These are phyloP conservation scores for Bursaphelenchus okinawaensis DNA, from an alignment of 2,888 invertebrate species.

Conservation along the genomic window DNA sequence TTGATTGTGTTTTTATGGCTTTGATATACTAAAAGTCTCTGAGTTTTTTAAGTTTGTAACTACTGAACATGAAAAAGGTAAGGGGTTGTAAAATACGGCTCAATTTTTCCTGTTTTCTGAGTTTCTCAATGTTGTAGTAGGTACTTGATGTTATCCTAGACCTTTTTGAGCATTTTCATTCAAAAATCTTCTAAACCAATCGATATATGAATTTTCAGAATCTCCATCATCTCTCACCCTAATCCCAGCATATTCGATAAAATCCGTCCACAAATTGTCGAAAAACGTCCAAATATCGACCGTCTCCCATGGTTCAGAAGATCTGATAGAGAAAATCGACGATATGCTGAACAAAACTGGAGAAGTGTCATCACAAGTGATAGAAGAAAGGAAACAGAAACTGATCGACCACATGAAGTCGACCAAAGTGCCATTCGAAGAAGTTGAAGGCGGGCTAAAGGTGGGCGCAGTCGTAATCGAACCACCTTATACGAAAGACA, in stretches of 20 bases:
- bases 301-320: not conserved
- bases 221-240: not conserved
- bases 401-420: conserved; percentile 1
- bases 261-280: conserved; percentile 1
- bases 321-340: not conserved
- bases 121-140: too few species aligned
- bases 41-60: too few species aligned
- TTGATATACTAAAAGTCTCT: too few species aligned
- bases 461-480: conserved; percentile 7
- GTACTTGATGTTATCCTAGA: too few species aligned
- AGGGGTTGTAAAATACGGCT: too few species aligned
- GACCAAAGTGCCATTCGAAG: conserved; percentile 4
- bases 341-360: not conserved
- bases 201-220: not conserved
- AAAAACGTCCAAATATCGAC: not conserved
- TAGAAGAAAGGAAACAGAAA: not conserved
- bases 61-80: too few species aligned
- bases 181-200: too few species aligned
- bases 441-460: not conserved
- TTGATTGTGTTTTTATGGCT: too few species aligned
- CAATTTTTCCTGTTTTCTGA: too few species aligned
- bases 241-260: conserved; percentile 13
- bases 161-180: too few species aligned
- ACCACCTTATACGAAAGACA: conserved; percentile 5
- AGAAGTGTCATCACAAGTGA: not conserved